Base-by-base conservation (phyloP, 2,797 vertebrate species). In the Lepus townsendii region DNA sequence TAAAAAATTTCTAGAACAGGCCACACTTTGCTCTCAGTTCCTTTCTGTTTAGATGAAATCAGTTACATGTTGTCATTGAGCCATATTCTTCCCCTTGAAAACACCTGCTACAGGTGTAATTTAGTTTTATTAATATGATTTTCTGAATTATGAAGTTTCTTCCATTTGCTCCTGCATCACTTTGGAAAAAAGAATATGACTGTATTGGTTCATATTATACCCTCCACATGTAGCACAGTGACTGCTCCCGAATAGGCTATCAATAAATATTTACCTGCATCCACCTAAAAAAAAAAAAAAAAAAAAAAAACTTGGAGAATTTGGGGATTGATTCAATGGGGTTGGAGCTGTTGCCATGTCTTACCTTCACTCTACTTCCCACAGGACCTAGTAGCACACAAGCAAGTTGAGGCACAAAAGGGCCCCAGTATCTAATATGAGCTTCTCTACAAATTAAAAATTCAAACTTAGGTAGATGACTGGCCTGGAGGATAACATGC, bases 41-140 rank as follows among this genome's bases (percentile, higher is more conserved):
- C 68, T 89, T 89, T 20, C 11, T 85, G 20, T 92, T 88, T 69
- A 89, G 24, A 69, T 17, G 24, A 85, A 76, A 80, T 92, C 10
- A 89, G 3, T 63, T 80, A 30, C 14, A 7, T 71, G 19, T 19
- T 47, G 10, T 86, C 54, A 89, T 65, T 5, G 17, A 88, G 71
- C 73, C 30, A 3, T 16, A 66, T 71, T 82, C 84, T 19, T 85
- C 2, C 62, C 32, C 10, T 86, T 80, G 50, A 62, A 52, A 80
- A 14, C 7, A 71, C 12, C 42, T 94, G 16, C 54, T 69, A 62
- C 38, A 65, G 24, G 57, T 82, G 14, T 68, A 50, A 83, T 92
- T 79, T 80, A 57, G 63, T 16, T 65, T 85, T 92, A 79, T 62
- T 38, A 78, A 4, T 85, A 63, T 65, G 38, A 92, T 79, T 69